These are phyloP conservation scores for Aquatica leii DNA, from an alignment of 2,888 invertebrate genomes.

Conservation along the genomic window DNA sequence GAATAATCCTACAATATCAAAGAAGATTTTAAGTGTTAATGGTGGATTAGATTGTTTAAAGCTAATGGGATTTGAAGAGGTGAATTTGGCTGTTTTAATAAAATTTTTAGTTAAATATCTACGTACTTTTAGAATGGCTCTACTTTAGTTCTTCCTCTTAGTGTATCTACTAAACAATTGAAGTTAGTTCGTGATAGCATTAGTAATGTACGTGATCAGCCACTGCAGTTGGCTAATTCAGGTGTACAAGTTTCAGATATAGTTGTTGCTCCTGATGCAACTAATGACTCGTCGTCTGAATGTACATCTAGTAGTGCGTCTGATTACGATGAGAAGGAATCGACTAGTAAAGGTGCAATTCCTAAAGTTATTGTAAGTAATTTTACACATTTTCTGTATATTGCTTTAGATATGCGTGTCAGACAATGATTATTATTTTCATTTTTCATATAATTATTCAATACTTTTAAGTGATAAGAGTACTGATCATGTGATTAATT, in stretches of 20 bases:
- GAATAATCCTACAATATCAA: slow-evolving; percentile 47
- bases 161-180: slow-evolving; percentile 10
- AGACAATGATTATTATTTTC: no score
- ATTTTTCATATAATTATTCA: no score
- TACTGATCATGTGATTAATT: no score
- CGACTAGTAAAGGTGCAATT: slow-evolving; percentile 8
- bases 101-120: background rate
- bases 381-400: background rate
- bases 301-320: background rate
- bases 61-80: slow-evolving; percentile 55
- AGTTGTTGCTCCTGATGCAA: background rate
- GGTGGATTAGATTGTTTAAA: slow-evolving; percentile 52
- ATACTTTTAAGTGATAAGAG: no score
- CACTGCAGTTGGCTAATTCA: slow-evolving; percentile 4
- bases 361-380: slow-evolving; percentile 15
- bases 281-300: background rate
- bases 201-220: background rate
- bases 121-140: slow-evolving; percentile 15
- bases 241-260: background rate
- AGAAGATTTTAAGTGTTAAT: slow-evolving; percentile 47
- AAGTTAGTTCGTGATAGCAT: slow-evolving; percentile 10
- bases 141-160: slow-evolving; percentile 11
- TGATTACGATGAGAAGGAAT: slow-evolving; percentile 1
- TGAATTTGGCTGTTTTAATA: slow-evolving; percentile 30
- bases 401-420: no score